These are phyloP conservation scores for Geothlypis trichas DNA, from an alignment of 2,113 vertebrate species.

Conservation along the genomic window DNA sequence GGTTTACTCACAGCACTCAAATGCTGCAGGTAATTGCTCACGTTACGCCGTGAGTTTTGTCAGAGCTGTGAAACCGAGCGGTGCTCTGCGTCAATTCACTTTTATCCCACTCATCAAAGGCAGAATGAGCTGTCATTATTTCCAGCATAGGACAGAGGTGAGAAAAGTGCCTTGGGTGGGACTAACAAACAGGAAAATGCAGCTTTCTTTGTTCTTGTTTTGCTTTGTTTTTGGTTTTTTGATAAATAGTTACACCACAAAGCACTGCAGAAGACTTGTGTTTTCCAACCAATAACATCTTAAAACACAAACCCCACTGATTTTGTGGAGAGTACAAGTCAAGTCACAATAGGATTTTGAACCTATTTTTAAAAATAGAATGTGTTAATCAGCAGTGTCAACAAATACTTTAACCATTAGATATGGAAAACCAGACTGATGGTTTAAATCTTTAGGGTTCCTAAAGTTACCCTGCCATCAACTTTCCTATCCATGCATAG, in stretches of 20 bases:
- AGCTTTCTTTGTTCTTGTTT: neutral
- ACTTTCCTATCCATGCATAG: neutral
- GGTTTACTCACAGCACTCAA: neutral
- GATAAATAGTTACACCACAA: neutral
- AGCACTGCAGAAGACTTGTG: fast-evolving
- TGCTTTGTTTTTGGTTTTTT: neutral
- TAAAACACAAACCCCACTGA: neutral
- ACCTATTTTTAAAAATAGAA: neutral
- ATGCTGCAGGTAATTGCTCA: neutral
- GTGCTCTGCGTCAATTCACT: neutral
- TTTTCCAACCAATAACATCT: neutral
- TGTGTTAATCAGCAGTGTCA: fast-evolving
- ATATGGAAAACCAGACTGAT: neutral
- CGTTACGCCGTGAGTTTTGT: neutral
- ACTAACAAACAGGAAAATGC: neutral
- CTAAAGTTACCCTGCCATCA: neutral
- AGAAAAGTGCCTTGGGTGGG: neutral
- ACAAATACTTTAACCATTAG: neutral
- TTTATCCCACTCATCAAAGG: conserved; percentile 35
- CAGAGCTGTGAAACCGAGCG: neutral
- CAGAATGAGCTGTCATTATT: conserved; percentile 10
- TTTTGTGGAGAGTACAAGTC: neutral
- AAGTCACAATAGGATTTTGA: neutral
- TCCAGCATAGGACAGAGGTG: neutral
- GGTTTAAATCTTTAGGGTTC: neutral